Evolutionary conservation across 1,140 invertebrate genomes (phyloP).

Genomic region (Solenopsis invicta): DNA sequence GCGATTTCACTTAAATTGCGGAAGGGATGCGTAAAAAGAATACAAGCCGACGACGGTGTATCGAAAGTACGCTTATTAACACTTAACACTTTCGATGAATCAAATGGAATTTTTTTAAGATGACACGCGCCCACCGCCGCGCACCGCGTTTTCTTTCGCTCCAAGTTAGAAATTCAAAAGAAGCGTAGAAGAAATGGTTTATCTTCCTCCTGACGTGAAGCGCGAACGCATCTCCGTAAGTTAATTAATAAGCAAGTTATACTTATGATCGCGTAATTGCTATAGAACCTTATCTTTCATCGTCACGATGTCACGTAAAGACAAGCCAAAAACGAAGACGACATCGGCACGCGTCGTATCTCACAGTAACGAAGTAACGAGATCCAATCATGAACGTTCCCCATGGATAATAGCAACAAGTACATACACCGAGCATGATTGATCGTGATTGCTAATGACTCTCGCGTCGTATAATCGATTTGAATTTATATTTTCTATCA

Average conservation of each 20-base stretch:
- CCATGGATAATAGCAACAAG: not conserved
- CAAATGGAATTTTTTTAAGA: not conserved
- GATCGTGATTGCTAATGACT: slow-evolving; percentile 18
- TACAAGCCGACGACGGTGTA: slow-evolving; percentile 4
- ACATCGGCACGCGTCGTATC: slow-evolving; percentile 10
- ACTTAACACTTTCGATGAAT: slow-evolving; percentile 35
- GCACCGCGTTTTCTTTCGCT: not conserved
- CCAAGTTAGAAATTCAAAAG: not conserved
- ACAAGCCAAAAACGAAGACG: slow-evolving; percentile 7
- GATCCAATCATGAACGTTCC: slow-evolving; percentile 12
- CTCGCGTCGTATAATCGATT: slow-evolving; percentile 8
- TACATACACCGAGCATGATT: not conserved
- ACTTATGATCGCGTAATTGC: not conserved
- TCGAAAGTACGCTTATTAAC: slow-evolving; percentile 21
- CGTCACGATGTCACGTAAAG: not conserved
- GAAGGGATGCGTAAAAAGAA: not conserved
- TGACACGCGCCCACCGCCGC: not conserved
- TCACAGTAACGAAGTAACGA: not conserved
- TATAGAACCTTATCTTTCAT: not conserved
- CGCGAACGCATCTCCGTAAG: not conserved
- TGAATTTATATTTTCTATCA: not conserved
- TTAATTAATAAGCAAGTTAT: slow-evolving; percentile 12
- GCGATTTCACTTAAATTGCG: slow-evolving; percentile 57
- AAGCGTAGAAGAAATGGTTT: not conserved
- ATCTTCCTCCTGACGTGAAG: too few relatives aligned